Evolutionary conservation across 2,797 vertebrate species (phyloP).

Genomic region (Manis javanica): DNA sequence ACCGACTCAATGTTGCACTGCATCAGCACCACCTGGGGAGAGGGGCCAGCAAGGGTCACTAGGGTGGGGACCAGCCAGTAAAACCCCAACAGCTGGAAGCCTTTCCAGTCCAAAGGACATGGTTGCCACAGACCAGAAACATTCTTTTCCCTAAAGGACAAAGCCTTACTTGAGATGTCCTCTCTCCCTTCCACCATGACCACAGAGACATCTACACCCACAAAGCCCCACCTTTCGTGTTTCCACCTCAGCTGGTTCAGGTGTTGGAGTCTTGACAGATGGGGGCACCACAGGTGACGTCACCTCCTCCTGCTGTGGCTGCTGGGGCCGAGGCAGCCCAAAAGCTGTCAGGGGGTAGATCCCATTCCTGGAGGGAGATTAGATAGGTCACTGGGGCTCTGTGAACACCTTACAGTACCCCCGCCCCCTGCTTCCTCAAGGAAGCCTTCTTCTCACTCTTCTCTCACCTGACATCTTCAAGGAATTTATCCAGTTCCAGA

Average conservation of each 20-base stretch:
- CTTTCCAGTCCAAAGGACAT: not conserved
- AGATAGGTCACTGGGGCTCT: not conserved
- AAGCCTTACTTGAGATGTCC: not conserved
- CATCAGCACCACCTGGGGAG: conserved; percentile 96
- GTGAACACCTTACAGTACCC: not conserved
- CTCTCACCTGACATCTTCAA: conserved; percentile 97
- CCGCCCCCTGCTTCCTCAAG: not conserved
- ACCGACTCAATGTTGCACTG: conserved; percentile 99
- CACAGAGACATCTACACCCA: not conserved
- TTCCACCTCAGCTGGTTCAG: conserved; percentile 97
- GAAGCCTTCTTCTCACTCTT: not conserved
- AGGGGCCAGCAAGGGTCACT: fast-evolving
- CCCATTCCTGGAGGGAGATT: conserved; percentile 91
- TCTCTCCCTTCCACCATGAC: not conserved
- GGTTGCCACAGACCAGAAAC: not conserved
- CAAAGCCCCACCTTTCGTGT: conserved; percentile 92
- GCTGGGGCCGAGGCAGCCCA: conserved; percentile 95
- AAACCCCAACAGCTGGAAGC: not conserved
- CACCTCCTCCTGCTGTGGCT: conserved; percentile 96
- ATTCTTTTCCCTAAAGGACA: not conserved
- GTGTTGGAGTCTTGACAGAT: conserved; percentile 96
- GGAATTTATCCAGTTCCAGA: conserved; percentile 97
- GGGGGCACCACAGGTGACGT: conserved; percentile 97
- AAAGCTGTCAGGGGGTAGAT: conserved; percentile 98
- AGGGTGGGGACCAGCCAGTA: not conserved